A percentile compares a stretch with the other conserved stretches of the same genome.
phyloP scores from a whole-genome alignment of 2,113 vertebrate genomes.

The Martes martes region DNA sequence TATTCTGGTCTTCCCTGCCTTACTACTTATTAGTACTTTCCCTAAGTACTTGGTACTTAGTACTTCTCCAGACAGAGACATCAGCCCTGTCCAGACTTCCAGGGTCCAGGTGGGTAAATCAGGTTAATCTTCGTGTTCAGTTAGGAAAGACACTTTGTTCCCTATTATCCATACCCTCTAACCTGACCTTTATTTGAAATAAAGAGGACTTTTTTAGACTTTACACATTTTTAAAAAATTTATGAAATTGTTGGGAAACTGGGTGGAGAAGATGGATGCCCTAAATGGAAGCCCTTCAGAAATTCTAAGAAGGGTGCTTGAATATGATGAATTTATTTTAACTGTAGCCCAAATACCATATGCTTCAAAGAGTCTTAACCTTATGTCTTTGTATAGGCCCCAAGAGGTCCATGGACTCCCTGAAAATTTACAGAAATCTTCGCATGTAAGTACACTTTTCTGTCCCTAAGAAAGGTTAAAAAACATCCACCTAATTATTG shows the following conservation, averaged over 20 bases:
- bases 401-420: not conserved
- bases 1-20: not conserved
- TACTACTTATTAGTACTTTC: not conserved
- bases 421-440: not conserved
- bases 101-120: not conserved
- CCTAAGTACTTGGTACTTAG: not conserved
- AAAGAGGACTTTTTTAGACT: not conserved
- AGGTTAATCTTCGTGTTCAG: not conserved
- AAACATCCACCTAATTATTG: not conserved
- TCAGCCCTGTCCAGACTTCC: not conserved
- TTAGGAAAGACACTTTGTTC: not conserved
- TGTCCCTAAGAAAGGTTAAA: not conserved
- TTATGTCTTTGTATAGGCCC: not conserved
- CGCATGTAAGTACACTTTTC: not conserved
- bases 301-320: not conserved
- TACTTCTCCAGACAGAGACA: not conserved
- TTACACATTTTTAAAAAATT: not conserved
- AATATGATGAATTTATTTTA: not conserved
- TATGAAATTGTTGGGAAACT: not conserved
- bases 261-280: not conserved
- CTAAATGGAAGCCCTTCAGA: not conserved
- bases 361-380: not conserved
- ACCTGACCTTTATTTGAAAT: not conserved
- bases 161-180: not conserved
- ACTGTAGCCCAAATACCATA: not conserved